Evolutionary conservation across 2,797 vertebrate genomes (phyloP), one percentile per base, ranked within the genome.

Genomic region (Zenarchopterus dispar): DNA sequence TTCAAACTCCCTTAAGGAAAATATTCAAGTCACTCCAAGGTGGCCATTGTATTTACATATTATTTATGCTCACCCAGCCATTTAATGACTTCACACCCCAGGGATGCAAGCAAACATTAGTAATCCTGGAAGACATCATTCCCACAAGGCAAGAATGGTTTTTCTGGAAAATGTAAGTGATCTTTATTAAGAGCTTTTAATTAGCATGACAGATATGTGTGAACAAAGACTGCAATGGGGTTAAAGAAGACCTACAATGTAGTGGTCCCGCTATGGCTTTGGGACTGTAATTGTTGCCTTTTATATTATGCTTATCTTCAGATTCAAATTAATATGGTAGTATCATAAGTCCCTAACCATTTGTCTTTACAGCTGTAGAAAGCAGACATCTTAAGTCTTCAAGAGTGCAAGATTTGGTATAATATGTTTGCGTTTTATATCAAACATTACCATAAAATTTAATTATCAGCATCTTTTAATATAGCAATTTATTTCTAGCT

Each of bases 51-150:
- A 83, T 89, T 86, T 85, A 76, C 76, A 83, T 75, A 70, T 71
- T 82, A 76, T 75, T 76, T 83, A 85, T 73, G 80, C 74, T 78
- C 77, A 77, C 49, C 65, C 78, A 76, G 66, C 67, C 79, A 66
- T 65, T 83, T 82, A 86, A 84, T 85, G 76, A 76, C 77, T 73
- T 18, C 47, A 54, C 57, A 67, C 80, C 57, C 64, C 0, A 48
- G 72, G 71, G 79, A 82, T 17, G 58, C 17, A 59, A 24, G 47
- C 55, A 59, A 78, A 68, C 75, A 53, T 44, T 13, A 28, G 62
- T 81, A 83, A 82, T 81, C 70, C 70, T 59, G 56, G 52, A 78
- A 46, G 73, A 70, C 36, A 57, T 56, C 62, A 28, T 66, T 78
- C 73, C 68, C 70, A 26, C 28, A 67, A 63, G 75, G 23, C 6